Evolutionary conservation across 2,113 vertebrate species (phyloP).

Genomic region (Camelus dromedarius): DNA sequence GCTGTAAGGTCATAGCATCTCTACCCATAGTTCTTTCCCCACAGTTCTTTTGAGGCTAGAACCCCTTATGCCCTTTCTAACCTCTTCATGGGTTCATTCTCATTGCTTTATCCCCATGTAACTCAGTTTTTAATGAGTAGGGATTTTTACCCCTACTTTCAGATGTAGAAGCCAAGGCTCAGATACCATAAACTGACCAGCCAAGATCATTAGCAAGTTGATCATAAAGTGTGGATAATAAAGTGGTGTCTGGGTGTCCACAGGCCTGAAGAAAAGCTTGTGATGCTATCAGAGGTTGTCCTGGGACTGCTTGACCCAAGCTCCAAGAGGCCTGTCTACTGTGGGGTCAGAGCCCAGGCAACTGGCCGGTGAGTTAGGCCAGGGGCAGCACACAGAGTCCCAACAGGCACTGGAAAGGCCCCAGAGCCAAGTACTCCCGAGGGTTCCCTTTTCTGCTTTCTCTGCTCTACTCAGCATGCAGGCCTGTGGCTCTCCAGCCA

Average conservation of each 20-base stretch:
- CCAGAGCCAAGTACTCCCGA: background rate
- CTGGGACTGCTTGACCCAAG: background rate
- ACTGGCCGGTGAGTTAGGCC: background rate
- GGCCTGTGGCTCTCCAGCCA: background rate
- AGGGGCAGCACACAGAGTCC: background rate
- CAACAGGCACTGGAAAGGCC: background rate
- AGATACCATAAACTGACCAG: background rate
- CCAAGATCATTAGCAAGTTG: background rate
- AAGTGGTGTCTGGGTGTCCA: background rate
- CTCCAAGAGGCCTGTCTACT: background rate
- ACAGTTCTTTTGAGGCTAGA: slow-evolving; percentile 10
- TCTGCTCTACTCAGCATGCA: background rate
- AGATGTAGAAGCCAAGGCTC: slow-evolving; percentile 17
- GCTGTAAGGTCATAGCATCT: background rate
- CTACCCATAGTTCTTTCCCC: background rate
- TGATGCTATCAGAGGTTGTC: background rate
- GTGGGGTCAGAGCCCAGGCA: background rate
- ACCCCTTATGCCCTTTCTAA: background rate
- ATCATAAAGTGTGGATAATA: background rate
- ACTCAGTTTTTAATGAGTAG: background rate
- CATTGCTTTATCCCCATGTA: background rate
- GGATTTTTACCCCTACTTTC: slow-evolving; percentile 26
- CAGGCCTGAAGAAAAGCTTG: slow-evolving; percentile 2
- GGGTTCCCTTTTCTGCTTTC: slow-evolving; percentile 28
- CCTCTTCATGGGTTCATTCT: background rate